Evolutionary conservation across 2,888 invertebrate species (phyloP).

Genomic region (Amphipyra tragopoginis): DNA sequence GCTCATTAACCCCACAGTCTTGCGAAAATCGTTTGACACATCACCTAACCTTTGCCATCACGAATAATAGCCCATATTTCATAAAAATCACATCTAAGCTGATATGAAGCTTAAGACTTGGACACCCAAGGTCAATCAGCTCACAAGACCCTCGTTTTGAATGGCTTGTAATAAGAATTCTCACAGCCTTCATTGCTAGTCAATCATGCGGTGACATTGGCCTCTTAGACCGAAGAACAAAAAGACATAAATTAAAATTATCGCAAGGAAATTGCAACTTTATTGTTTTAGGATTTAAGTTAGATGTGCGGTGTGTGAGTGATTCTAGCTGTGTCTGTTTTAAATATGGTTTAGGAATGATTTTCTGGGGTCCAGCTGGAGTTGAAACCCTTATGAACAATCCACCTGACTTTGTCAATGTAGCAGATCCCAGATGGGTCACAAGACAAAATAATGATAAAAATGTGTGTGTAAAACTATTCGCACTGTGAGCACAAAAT

Average conservation of each 20-base stretch:
- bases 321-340: constrained; percentile 2
- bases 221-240: constrained; percentile 48
- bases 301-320: constrained; percentile 20
- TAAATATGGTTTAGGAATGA: constrained; percentile 19
- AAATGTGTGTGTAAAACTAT: too few relatives aligned
- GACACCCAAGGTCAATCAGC: constrained; percentile 33
- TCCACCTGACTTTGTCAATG: too few relatives aligned
- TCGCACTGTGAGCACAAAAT: too few relatives aligned
- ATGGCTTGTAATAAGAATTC: constrained; percentile 53
- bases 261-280: constrained; percentile 43
- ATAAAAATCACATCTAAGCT: constrained; percentile 25
- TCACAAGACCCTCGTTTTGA: constrained; percentile 54
- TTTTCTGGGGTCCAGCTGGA: constrained; percentile 11
- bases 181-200: constrained; percentile 56
- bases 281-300: constrained; percentile 29
- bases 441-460: too few relatives aligned
- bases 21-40: constrained; percentile 31
- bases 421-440: too few relatives aligned
- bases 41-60: constrained; percentile 31
- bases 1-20: constrained; percentile 10
- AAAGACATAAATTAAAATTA: constrained; percentile 57
- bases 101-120: constrained; percentile 31
- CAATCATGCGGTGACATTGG: constrained; percentile 60
- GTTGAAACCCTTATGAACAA: too few relatives aligned
- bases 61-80: constrained; percentile 39